Evolutionary conservation across 2,113 vertebrate genomes (phyloP).

Genomic region (Cynopterus brachyotis): DNA sequence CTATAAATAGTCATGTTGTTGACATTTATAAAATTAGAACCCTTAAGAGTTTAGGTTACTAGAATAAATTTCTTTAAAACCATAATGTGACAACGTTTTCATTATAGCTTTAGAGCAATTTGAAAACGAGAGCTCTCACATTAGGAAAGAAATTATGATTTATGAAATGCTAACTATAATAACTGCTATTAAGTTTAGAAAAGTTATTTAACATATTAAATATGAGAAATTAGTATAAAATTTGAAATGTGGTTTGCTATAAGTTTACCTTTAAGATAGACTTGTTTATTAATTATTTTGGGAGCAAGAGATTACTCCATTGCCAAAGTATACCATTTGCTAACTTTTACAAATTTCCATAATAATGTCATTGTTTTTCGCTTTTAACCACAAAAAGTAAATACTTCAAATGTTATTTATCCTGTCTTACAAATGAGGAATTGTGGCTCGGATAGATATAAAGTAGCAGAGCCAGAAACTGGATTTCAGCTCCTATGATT

Average conservation of each 20-base stretch:
- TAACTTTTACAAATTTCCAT: slow-evolving; percentile 18
- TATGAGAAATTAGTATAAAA: background rate
- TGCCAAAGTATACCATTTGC: background rate
- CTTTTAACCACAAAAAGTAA: background rate
- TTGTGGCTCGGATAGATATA: background rate
- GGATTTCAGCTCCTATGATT: background rate
- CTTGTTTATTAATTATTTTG: background rate
- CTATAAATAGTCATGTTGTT: background rate
- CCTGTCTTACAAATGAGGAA: background rate
- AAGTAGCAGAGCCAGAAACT: background rate
- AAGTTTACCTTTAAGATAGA: background rate
- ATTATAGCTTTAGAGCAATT: slow-evolving; percentile 22
- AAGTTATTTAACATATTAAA: background rate
- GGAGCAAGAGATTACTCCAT: background rate
- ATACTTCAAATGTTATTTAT: background rate
- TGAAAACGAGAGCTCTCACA: background rate
- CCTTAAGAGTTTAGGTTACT: slow-evolving; percentile 14
- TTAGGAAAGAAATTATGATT: background rate
- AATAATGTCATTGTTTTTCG: slow-evolving; percentile 1
- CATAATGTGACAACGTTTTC: background rate
- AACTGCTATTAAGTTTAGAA: background rate
- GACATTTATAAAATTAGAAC: background rate
- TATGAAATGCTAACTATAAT: background rate
- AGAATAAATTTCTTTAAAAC: slow-evolving; percentile 47
- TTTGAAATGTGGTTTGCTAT: background rate